A percentile compares a stretch with the other conserved stretches of the same genome.
phyloP scores from a whole-genome alignment of 2,888 invertebrate species.

The Anticlea derivata region DNA sequence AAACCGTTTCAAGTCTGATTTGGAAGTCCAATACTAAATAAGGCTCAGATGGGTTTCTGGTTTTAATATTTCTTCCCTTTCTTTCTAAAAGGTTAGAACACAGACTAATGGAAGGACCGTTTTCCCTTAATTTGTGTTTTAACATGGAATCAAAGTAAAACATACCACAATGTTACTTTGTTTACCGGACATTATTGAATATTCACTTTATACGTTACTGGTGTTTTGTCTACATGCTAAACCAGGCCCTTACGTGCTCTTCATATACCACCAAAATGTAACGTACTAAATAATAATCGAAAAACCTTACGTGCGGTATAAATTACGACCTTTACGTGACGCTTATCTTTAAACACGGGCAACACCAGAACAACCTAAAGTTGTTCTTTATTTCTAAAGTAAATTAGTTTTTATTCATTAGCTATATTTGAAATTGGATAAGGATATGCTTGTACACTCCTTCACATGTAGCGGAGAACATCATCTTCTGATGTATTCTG shows the following conservation, averaged over 20 bases:
- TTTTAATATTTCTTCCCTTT: no score
- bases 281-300: conserved; percentile 27
- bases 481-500: no score
- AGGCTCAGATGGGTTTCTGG: no score
- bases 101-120: no score
- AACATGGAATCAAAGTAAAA: no score
- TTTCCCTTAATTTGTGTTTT: no score
- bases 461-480: no score
- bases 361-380: conserved; percentile 18
- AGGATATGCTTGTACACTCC: neutral
- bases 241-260: conserved; percentile 12
- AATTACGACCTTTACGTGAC: conserved; percentile 31
- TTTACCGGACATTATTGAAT: neutral
- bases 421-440: neutral
- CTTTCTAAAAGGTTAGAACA: no score
- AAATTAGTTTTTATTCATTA: conserved; percentile 14
- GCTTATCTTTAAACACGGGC: conserved; percentile 31
- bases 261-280: conserved; percentile 12
- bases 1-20: no score
- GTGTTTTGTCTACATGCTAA: conserved; percentile 2
- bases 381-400: conserved; percentile 11
- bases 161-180: no score
- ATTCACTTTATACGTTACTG: neutral
- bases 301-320: conserved; percentile 25
- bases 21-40: no score